phyloP scores from a whole-genome alignment of 92 coral and sea anemone species.

The Zoanthus sociatus region DNA sequence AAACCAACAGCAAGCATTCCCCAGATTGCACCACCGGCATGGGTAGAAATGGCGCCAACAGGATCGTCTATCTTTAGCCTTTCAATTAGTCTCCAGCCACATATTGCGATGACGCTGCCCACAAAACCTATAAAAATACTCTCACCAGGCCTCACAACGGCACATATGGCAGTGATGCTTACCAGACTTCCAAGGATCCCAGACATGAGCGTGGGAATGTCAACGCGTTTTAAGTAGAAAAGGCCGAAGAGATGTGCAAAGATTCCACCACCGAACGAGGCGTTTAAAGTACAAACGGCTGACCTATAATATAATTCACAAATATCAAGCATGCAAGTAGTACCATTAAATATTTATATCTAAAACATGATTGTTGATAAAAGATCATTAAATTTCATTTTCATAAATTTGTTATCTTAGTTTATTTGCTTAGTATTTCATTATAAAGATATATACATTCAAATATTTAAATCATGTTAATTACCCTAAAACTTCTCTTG shows the following conservation, averaged over 20 bases:
- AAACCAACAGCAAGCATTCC: slow-evolving; percentile 90
- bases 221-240: slow-evolving; percentile 61
- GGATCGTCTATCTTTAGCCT: slow-evolving; percentile 83
- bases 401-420: too few species aligned
- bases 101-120: slow-evolving; percentile 79
- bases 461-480: too few species aligned
- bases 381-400: too few species aligned
- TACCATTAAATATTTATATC: background rate
- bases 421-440: too few species aligned
- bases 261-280: slow-evolving; percentile 88
- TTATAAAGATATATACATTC: too few species aligned
- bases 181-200: slow-evolving; percentile 90
- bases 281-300: slow-evolving; percentile 90
- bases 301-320: slow-evolving; percentile 49
- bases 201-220: slow-evolving; percentile 85
- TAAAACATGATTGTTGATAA: too few species aligned
- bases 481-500: too few species aligned
- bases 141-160: slow-evolving; percentile 94
- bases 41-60: slow-evolving; percentile 84
- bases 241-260: slow-evolving; percentile 60
- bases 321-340: too few species aligned
- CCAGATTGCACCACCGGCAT: slow-evolving; percentile 92
- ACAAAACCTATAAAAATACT: slow-evolving; percentile 82
- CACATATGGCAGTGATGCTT: slow-evolving; percentile 96
- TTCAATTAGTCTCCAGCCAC: slow-evolving; percentile 82